Evolutionary conservation across 2,888 invertebrate species (phyloP), one percentile per base, ranked within the genome.

Genomic region (Norana najaformis): DNA sequence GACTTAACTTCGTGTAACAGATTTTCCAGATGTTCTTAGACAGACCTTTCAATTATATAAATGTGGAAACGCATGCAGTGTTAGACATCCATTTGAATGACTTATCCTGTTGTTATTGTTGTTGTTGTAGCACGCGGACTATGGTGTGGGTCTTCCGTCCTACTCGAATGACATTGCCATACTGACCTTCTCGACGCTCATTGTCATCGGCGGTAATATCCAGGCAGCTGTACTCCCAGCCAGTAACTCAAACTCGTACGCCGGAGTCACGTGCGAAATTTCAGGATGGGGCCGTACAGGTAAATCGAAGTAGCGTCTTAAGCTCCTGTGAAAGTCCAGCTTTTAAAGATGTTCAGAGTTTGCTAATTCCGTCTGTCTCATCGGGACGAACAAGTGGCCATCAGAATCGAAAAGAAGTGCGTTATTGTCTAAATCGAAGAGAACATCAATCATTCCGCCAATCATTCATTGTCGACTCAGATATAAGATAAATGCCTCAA

Each of bases 221-320:
- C 39, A 88, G 37, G 34, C n/a, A 6, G 90, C 90, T 36, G 23
- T 41, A 11, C 88, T 91, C 16, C 90, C 90, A 8, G 41, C 82
- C 36, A 88, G 89, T 85, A 83, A 89, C 38, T 53, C 85, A 38
- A 89, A 89, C 85, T 82, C 89, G 39, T 90, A 69, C 85, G 90
- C 89, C 13, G 89, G 90, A 34, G 23, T 39, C 30, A 69, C 85
- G 3, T 91, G 91, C 90, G 2, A 85, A 16, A 83, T 91, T 47
- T 69, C 89, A 34, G 91, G 91, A 38, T 91, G 91, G 91, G 91
- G 91, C 36, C 53, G 90, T 88, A 91, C 69, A 85, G 85, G 85
- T 85, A 85, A 37, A 37, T 3, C 14, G 36, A 85, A 35, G 23
- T 8, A 36, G 85, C 36, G 20, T 36, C 23, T 85, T 37, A 35